Evolutionary conservation across 2,888 invertebrate species (phyloP), one percentile per base, ranked within the genome.

Genomic region (Drosophila macrothrix): DNA sequence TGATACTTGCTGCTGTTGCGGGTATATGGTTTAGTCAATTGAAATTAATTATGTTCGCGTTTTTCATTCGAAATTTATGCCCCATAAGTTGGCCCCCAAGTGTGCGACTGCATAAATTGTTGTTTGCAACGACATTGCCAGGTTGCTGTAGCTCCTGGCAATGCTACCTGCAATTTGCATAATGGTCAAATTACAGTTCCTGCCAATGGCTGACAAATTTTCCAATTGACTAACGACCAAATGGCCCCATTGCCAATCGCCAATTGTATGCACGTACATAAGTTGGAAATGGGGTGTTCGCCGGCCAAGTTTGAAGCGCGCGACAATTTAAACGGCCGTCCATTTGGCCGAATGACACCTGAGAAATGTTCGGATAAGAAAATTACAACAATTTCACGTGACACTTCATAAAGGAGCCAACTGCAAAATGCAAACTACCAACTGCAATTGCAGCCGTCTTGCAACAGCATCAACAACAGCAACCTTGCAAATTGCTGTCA

Each of bases 331-430:
- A 85, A 86, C 89, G 90, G 49, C 50, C 46, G 71, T 68, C 88
- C 64, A 59, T 52, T 67, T 58, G 58, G 39, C 61, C 63, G 37
- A 62, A 49, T 69, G 74, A 71, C 78, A 79, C 68, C 25, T 65
- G 65, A 65, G 67, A 66, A 37, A 37, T 49, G 66, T 66, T 59
- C 35, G 76, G 90, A 90, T 91, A 70, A 67, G 91, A 91, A 88
- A 91, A 88, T 88, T 91, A 80, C 91, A 74, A 89, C 46, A 88
- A 88, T 91, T 84, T 91, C 90, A 78, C 80, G 86, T 88, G 88
- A 91, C 88, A 88, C 90, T 90, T 85, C 68, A 78, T 76, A 82
- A 78, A 67, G 22, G 41, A 41, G 52, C 35, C 35, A 54, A n/a
- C 41, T 54, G 54, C 69, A 67, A 43, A 56, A 12, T 22, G 54